Percentiles rank a stretch among this genome's conserved stretches.
phyloP scores from a whole-genome alignment of 1,140 invertebrate genomes.

The Colletes gigas region DNA sequence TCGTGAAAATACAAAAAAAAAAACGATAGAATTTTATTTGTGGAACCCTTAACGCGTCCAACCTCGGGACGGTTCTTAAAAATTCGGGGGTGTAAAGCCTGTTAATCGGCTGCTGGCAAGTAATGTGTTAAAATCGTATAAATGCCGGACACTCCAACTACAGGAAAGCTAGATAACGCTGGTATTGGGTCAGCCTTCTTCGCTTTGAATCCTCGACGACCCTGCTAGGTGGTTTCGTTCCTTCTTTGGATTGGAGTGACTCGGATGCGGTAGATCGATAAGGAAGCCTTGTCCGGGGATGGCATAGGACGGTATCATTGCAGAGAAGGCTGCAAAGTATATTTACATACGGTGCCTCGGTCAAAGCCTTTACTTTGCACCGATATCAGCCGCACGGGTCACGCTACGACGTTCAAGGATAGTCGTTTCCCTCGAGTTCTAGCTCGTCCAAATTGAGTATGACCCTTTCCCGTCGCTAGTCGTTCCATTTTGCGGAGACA shows the following conservation, averaged over 20 bases:
- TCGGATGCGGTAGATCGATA: conserved; percentile 53
- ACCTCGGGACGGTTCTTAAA: conserved; percentile 19
- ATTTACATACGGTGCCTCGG: conserved; percentile 74
- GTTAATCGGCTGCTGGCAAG: too few species aligned
- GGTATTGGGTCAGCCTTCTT: not conserved
- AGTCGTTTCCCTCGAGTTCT: conserved; percentile 37
- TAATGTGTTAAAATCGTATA: too few species aligned
- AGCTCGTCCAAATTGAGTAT: conserved; percentile 55
- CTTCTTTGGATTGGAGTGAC: conserved; percentile 40
- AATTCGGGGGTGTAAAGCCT: conserved; percentile 15
- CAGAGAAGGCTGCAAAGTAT: conserved; percentile 65
- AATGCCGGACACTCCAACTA: too few species aligned
- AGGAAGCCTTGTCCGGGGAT: conserved; percentile 43
- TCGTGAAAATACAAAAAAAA: conserved; percentile 20
- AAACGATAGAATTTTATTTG: not conserved
- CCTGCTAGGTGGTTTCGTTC: conserved; percentile 14
- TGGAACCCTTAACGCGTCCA: conserved; percentile 14
- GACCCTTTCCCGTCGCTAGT: conserved; percentile 26
- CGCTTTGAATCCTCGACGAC: conserved; percentile 45
- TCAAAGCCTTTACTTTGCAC: conserved; percentile 76
- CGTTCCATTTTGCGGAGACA: conserved; percentile 25
- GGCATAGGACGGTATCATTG: conserved; percentile 37
- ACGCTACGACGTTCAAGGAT: conserved; percentile 33
- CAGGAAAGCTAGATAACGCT: conserved; percentile 19
- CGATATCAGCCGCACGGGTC: conserved; percentile 43